Conservation (phyloP, 2,113 vertebrate genomes). For the Drymodes brunneopygia region DNA sequence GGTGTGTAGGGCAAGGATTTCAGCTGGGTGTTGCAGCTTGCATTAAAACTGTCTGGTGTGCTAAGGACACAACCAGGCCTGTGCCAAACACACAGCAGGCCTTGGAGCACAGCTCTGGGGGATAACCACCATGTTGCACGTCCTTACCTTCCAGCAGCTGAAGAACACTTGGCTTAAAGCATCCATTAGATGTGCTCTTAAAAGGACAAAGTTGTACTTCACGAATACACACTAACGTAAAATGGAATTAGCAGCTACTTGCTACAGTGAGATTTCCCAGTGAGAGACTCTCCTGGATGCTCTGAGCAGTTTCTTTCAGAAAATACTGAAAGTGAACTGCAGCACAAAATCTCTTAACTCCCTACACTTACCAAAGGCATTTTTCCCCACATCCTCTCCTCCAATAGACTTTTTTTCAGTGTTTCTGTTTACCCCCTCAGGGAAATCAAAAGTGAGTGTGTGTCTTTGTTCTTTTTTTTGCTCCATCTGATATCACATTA, state of each 20-base stretch:
- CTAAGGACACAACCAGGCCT: not conserved
- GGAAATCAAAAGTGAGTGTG: not conserved
- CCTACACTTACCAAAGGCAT: not conserved
- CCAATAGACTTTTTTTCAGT: not conserved
- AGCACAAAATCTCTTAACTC: not conserved
- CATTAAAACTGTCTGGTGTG: not conserved
- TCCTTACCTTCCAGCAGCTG: not conserved
- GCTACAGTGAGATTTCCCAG: not conserved
- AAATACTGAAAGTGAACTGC: not conserved
- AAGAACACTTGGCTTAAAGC: not conserved
- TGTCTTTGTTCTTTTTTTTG: not conserved
- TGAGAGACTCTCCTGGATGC: not conserved
- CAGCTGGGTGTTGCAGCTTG: not conserved
- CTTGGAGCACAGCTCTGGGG: not conserved
- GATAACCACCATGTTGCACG: not conserved
- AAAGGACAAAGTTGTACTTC: not conserved
- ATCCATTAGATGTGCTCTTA: not conserved
- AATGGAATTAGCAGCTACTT: not conserved
- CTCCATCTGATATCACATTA: not conserved
- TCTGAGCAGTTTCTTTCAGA: not conserved
- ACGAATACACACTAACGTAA: not conserved
- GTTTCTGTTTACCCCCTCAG: not conserved
- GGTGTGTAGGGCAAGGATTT: not conserved
- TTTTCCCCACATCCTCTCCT: not conserved
- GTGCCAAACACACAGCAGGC: rapidly evolving